Evolutionary conservation across 1,140 invertebrate species (phyloP), one percentile per base, ranked within the genome.

Genomic region (Cepaea nemoralis): DNA sequence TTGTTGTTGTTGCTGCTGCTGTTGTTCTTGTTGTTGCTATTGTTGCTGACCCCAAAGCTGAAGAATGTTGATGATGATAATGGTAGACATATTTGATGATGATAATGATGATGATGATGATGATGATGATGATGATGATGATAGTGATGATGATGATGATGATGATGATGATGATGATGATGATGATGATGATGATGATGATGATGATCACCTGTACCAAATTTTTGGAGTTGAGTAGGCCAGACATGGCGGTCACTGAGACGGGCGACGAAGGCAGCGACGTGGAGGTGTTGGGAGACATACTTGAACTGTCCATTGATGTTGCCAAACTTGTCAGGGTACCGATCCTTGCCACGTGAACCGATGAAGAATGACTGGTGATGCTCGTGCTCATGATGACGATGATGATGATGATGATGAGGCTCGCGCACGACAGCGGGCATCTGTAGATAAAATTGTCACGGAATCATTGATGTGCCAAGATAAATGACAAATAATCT

Each of bases 351-450:
- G 76, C 59, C 5, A 67, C 76, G 37, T 10, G 76, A 33, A 63
- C 76, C 2, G 55, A 66, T 42, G 76, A 50, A n/a, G 76, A 78
- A 76, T 76, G 74, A 59, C 45, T 76, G 59, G 76, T 78, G 76
- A 78, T 59, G 39, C 33, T 39, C 33, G 76, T 66, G 59, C 33
- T 66, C 76, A 78, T 78, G 76, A 78, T 78, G 76, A 16, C 8
- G 76, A 78, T 78, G 76, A n/a, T n/a, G n/a, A n/a, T n/a, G n/a
- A 77, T 16, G 76, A 78, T 78, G 76, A 78, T 31, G 59, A 40
- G 37, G 5, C 35, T 31, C 10, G 59, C 1, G n/a, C 12, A 14
- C 24, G 45, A 31, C 22, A 42, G 22, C 76, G 50, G 59, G 59
- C 76, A 78, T 78, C 76, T 78, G 59, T 12, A n/a, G n/a, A 77